Conservation (phyloP, 2,888 invertebrate species). For the Catonia carolina region DNA sequence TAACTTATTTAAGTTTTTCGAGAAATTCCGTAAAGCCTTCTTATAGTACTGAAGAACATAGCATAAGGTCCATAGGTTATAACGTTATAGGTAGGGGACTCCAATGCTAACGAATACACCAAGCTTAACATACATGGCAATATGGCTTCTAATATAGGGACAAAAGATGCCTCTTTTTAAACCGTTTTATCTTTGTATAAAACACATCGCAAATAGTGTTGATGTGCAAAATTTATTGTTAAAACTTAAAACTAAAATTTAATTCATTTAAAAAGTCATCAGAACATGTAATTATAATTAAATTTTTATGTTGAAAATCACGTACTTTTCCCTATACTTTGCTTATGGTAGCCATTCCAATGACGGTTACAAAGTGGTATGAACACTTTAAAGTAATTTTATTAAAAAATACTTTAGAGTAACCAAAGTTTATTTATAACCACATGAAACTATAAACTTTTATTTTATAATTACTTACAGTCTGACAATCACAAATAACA, state of each 20-base stretch:
- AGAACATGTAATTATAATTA: not conserved
- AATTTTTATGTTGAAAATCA: constrained; percentile 8
- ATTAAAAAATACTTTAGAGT: constrained; percentile 36
- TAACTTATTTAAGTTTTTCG: not conserved
- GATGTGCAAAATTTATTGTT: not conserved
- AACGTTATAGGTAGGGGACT: constrained; percentile 8
- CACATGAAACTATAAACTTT: constrained; percentile 39
- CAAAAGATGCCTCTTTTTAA: constrained; percentile 3
- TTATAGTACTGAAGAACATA: constrained; percentile 14
- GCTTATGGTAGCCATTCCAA: constrained; percentile 52
- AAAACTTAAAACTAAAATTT: constrained; percentile 5
- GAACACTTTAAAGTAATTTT: constrained; percentile 40
- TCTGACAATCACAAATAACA: constrained; percentile 47
- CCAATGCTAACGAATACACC: constrained; percentile 13
- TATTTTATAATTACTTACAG: constrained; percentile 41
- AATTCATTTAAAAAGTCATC: not conserved
- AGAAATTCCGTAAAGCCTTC: constrained; percentile 8
- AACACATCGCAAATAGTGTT: not conserved
- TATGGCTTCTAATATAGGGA: constrained; percentile 22
- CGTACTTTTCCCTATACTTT: constrained; percentile 42
- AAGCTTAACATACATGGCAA: constrained; percentile 17
- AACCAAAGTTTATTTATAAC: constrained; percentile 36
- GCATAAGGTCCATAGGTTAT: constrained; percentile 16
- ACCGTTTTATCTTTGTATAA: not conserved
- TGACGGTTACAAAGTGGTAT: constrained; percentile 43